Percentiles rank a stretch among this genome's conserved stretches.
Evolutionary conservation across 2,113 vertebrate genomes (phyloP).

Genomic region (Muntiacus reevesi): DNA sequence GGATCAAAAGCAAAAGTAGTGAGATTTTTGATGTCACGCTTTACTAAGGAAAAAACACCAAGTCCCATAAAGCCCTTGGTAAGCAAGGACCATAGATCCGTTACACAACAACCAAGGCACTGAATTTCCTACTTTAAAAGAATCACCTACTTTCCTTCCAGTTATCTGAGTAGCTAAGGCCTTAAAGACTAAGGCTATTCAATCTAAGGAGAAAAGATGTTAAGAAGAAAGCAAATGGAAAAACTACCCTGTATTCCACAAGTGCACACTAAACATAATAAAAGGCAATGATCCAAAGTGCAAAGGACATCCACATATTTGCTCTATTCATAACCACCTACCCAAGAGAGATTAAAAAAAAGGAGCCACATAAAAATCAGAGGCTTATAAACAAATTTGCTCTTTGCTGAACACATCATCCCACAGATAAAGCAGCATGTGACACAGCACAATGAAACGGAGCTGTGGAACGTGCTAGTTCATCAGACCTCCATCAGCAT

Average conservation of each 20-base stretch:
- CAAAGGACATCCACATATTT: conserved; percentile 64
- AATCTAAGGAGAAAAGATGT: neutral
- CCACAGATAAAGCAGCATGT: neutral
- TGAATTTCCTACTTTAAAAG: neutral
- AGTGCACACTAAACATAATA: neutral
- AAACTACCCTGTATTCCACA: neutral
- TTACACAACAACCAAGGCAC: neutral
- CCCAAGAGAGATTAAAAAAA: neutral
- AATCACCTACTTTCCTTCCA: neutral
- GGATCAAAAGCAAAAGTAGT: neutral
- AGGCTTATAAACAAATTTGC: conserved; percentile 60
- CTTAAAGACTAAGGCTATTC: neutral
- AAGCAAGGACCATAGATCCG: neutral
- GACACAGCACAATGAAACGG: neutral
- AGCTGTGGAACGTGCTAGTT: neutral
- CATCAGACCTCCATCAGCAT: neutral
- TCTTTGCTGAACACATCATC: neutral
- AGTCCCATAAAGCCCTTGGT: neutral
- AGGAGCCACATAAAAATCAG: conserved; percentile 21
- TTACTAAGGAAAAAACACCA: neutral
- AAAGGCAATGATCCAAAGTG: neutral
- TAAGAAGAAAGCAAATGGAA: conserved; percentile 32
- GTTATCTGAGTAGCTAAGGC: neutral
- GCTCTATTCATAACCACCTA: conserved; percentile 49
- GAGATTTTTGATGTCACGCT: neutral